phyloP scores from a whole-genome alignment of 1,140 invertebrate genomes.

The Contarinia nasturtii region DNA sequence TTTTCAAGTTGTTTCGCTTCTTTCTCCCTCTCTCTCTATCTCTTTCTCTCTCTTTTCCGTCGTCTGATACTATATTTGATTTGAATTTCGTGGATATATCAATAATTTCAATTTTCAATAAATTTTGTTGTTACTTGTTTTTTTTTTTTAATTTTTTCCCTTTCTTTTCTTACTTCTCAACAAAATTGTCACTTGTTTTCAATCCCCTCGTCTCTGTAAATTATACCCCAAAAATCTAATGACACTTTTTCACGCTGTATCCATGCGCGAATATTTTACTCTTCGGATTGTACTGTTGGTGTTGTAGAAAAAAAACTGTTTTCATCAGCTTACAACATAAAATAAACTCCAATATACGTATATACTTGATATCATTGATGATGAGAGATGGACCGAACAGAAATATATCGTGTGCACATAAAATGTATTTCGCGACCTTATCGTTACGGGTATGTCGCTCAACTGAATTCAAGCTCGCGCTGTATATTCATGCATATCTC shows the following conservation, averaged over 20 bases:
- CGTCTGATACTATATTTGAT: no score
- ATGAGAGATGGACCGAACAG: neutral
- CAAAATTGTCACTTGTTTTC: neutral
- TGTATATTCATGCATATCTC: no score
- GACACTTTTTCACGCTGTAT: neutral
- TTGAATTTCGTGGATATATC: no score
- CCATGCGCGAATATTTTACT: neutral
- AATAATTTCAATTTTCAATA: no score
- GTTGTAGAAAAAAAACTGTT: neutral
- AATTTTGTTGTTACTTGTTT: no score
- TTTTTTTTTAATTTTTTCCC: no score
- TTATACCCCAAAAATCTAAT: neutral
- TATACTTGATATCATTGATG: neutral
- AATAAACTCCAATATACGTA: neutral
- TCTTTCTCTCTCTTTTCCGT: no score
- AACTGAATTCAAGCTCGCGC: neutral
- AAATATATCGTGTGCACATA: neutral
- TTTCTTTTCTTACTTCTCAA: neutral
- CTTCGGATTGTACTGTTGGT: neutral
- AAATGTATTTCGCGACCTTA: conserved; percentile 1
- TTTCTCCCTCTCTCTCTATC: no score
- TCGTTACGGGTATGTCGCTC: conserved; percentile 2
- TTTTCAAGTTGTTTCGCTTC: no score
- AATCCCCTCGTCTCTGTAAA: neutral
- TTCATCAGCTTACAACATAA: neutral